Conservation (phyloP, 1,140 invertebrate genomes). For the Drosophila parvula region DNA sequence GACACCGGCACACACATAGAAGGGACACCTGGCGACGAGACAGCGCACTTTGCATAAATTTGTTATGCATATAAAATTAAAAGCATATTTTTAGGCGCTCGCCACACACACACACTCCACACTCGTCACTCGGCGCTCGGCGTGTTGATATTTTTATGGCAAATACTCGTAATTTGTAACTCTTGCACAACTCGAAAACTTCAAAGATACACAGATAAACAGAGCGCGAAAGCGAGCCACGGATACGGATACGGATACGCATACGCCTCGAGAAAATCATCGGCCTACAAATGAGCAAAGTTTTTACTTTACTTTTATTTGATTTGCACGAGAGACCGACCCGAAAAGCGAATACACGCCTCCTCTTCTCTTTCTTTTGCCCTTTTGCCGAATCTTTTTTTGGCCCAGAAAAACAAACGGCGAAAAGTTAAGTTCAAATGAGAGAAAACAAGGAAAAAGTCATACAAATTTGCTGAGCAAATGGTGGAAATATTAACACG, state of each 20-base stretch:
- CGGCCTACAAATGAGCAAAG: conserved; percentile 73
- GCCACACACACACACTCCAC: conserved; percentile 2
- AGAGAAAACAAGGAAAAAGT: conserved; percentile 57
- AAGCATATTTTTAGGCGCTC: conserved; percentile 76
- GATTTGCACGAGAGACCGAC: conserved; percentile 36
- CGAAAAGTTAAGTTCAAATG: conserved; percentile 65
- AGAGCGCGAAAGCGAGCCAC: conserved; percentile 4
- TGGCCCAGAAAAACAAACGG: conserved; percentile 45
- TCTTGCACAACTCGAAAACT: conserved; percentile 58
- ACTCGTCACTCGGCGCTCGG: conserved; percentile 4
- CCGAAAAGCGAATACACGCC: conserved; percentile 21
- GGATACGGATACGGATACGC: conserved; percentile 15
- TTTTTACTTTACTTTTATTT: conserved; percentile 67
- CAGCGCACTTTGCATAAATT: conserved; percentile 76
- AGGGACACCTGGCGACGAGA: conserved; percentile 60
- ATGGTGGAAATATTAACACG: conserved; percentile 72
- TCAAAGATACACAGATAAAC: conserved; percentile 53
- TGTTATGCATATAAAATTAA: conserved; percentile 83
- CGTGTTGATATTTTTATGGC: conserved; percentile 77
- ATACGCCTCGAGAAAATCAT: conserved; percentile 34
- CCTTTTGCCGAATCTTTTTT: conserved; percentile 24
- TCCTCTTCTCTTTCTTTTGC: background rate
- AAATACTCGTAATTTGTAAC: conserved; percentile 74
- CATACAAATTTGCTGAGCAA: conserved; percentile 60
- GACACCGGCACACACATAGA: conserved; percentile 8